Conservation (phyloP, 2,888 invertebrate genomes). For the Herminia tarsipennalis region DNA sequence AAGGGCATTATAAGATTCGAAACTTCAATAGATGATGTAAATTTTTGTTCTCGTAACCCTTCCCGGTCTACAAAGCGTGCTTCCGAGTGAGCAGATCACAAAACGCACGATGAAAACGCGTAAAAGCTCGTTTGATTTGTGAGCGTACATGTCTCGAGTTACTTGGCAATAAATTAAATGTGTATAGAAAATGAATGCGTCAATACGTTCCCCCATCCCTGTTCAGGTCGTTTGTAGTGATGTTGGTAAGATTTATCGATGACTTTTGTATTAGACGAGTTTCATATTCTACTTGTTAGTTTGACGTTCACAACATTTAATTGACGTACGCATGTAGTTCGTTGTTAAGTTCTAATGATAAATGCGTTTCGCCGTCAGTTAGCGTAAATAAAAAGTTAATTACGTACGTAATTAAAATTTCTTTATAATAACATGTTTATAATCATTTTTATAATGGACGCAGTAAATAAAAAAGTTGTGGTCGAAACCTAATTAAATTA, state of each 20-base stretch:
- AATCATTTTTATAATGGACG: constrained; percentile 14
- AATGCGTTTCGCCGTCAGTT: constrained; percentile 35
- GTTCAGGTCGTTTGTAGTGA: constrained; percentile 56
- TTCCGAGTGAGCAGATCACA: constrained; percentile 56
- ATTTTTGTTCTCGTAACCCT: constrained; percentile 53
- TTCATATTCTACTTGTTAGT: constrained; percentile 53
- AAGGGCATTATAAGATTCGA: constrained; percentile 40
- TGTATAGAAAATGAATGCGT: constrained; percentile 74
- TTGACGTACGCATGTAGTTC: constrained; percentile 46
- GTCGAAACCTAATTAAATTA: constrained; percentile 7
- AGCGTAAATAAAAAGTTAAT: constrained; percentile 28
- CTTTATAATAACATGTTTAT: constrained; percentile 12
- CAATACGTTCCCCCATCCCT: constrained; percentile 62
- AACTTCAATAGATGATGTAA: constrained; percentile 39
- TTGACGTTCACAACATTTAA: constrained; percentile 50
- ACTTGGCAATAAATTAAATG: constrained; percentile 75
- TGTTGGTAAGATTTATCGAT: constrained; percentile 72
- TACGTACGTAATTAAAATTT: constrained; percentile 34
- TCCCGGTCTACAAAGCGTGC: constrained; percentile 38
- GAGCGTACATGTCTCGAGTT: constrained; percentile 70
- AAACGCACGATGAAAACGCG: constrained; percentile 64
- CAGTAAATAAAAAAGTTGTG: constrained; percentile 10
- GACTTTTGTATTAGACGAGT: constrained; percentile 49
- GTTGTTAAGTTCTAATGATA: constrained; percentile 42
- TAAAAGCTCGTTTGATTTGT: constrained; percentile 69